Base-by-base conservation (phyloP, 1,140 invertebrate genomes). In the Neodiprion fabricii region DNA sequence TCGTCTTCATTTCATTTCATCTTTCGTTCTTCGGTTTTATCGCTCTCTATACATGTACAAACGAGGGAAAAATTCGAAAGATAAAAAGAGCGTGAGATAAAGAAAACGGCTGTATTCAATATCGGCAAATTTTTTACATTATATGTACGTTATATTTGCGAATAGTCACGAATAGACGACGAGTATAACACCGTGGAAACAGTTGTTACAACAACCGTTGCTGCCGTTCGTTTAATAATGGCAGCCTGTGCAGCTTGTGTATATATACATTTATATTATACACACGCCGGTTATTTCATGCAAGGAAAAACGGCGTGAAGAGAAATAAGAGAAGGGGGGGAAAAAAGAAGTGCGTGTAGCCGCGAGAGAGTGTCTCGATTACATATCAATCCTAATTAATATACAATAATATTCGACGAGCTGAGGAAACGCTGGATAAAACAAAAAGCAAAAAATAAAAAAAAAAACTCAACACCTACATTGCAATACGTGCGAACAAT, bases 361-460 rank as follows among this genome's bases (percentile, higher is more conserved):
- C 17, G 17, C 17, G 17, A 21, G 17, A 21, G 17, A 21, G 17
- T 21, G 17, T 21, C 17, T 21, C 17, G 17, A 21, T 21, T 21
- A 21, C 17, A 21, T 21, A 21, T 21, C 17, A 21, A 21, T 21
- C 17, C 17, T 21, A 21, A 21, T 21, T 21, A 21, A 21, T 21
- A 21, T 21, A 21, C 17, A 21, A 21, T 21, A 21, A 40, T 40
- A 40, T 40, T 40, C 28, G 28, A 40, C 28, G 28, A 3, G 28
- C 2, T 40, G 28, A 40, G 28, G 5, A 40, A 40, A 40, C 47
- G 66, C 40, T 40, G 67, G 7, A 74, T n/a, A 40, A 40, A 65
- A 68, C 67, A 67, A 68, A 28, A 23, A 67, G 47, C 14, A 68
- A 53, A 72, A 75, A 71, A 70, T 70, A 75, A 71, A 70, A 68